These are phyloP conservation scores for Trachythela sp. DNA, from an alignment of 64 coral and sea anemone genomes.

Conservation along the genomic window DNA sequence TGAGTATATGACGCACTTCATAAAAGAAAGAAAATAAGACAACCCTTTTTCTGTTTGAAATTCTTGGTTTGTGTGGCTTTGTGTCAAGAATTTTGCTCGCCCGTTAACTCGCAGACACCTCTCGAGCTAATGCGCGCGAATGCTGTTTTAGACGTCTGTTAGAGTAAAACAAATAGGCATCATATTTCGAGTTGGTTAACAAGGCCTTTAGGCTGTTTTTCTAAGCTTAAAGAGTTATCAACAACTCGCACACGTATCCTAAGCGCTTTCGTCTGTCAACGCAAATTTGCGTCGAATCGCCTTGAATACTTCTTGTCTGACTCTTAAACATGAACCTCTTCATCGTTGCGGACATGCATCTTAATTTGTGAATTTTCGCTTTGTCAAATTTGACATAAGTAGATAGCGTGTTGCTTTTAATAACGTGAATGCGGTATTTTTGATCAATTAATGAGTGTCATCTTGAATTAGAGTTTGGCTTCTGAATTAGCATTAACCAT, in stretches of 20 bases:
- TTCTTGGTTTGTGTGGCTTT: not conserved
- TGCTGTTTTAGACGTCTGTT: not conserved
- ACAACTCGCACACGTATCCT: not conserved
- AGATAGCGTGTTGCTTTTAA: no score
- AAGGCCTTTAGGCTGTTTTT: not conserved
- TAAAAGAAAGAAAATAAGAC: no score
- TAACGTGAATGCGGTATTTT: no score
- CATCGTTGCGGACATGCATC: not conserved
- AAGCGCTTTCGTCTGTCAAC: slow-evolving; percentile 2
- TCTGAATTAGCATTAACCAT: no score
- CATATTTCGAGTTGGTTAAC: not conserved
- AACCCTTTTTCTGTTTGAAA: no score
- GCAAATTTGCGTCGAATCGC: not conserved
- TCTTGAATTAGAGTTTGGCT: no score
- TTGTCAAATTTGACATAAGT: no score
- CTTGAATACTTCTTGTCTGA: not conserved
- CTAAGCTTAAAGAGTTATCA: not conserved
- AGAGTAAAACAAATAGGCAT: not conserved
- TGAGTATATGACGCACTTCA: no score
- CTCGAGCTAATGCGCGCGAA: not conserved
- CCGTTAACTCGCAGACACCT: no score
- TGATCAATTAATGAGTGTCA: no score
- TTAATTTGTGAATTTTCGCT: not conserved
- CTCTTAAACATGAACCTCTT: not conserved
- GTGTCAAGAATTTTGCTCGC: not conserved